Conservation (phyloP, 2,113 vertebrate genomes). For the Choloepus hoffmanni region DNA sequence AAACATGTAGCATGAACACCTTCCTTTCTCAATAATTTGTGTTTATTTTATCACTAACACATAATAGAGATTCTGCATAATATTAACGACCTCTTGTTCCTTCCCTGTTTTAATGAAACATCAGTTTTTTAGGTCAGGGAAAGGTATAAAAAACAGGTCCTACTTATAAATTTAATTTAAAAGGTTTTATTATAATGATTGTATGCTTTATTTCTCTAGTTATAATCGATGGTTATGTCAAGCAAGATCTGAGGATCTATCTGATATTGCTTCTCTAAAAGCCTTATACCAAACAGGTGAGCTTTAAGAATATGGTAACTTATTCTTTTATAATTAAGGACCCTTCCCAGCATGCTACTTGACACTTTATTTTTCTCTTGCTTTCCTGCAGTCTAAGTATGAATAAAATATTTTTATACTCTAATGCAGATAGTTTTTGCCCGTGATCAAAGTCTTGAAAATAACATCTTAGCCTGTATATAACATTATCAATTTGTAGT, state of each 20-base stretch:
- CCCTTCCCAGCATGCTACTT: neutral
- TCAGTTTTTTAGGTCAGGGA: neutral
- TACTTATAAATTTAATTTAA: neutral
- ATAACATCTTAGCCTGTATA: neutral
- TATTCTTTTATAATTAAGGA: neutral
- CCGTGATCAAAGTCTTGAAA: neutral
- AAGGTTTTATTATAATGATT: neutral
- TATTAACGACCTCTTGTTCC: neutral
- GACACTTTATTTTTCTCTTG: constrained; percentile 22
- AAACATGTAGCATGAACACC: neutral
- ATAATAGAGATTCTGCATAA: neutral
- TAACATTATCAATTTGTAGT: constrained; percentile 1
- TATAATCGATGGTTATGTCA: constrained; percentile 97
- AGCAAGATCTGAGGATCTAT: constrained; percentile 97
- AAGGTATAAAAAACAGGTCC: neutral
- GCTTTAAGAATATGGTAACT: constrained; percentile 44
- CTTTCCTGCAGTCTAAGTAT: neutral
- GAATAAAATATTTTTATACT: neutral
- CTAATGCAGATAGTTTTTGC: neutral
- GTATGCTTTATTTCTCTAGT: constrained; percentile 86
- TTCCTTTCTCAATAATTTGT: neutral
- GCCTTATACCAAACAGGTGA: constrained; percentile 98
- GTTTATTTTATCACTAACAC: neutral
- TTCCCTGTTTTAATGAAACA: neutral
- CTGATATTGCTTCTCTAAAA: constrained; percentile 97